These are phyloP conservation scores for Rhinolophus sinicus DNA, from an alignment of 2,113 vertebrate genomes.

Conservation along the genomic window DNA sequence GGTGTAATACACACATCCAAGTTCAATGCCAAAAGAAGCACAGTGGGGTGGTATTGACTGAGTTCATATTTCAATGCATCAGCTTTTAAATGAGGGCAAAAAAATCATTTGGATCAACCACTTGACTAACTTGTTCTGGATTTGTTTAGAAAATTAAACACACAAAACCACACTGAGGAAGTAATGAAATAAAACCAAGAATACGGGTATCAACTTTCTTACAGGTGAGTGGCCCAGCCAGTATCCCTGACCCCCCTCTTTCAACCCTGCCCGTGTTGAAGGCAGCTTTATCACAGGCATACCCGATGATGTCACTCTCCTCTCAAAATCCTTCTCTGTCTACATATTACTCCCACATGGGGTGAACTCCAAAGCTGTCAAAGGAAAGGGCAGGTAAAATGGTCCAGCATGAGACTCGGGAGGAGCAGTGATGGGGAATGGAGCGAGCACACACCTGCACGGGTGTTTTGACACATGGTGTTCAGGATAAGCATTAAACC, in stretches of 20 bases:
- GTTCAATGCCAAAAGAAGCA: neutral
- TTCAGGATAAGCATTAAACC: neutral
- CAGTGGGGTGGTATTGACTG: neutral
- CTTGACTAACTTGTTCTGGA: neutral
- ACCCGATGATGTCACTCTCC: neutral
- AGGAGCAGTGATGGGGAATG: neutral
- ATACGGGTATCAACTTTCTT: neutral
- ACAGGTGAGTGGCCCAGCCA: too few relatives aligned
- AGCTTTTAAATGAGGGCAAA: constrained; percentile 46
- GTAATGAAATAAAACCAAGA: neutral
- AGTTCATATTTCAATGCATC: neutral
- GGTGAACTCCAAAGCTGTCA: neutral
- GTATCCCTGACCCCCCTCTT: neutral
- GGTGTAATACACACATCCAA: neutral
- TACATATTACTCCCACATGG: neutral
- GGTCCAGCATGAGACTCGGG: neutral
- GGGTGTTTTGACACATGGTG: neutral
- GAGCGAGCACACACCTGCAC: rapidly evolving
- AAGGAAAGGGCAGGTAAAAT: neutral
- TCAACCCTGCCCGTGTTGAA: neutral
- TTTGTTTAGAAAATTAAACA: neutral
- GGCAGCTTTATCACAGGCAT: neutral
- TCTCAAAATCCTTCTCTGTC: neutral
- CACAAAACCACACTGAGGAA: neutral
- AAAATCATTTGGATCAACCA: constrained; percentile 13